Evolutionary conservation across 2,797 vertebrate genomes (phyloP).

Genomic region (Champsocephalus esox): DNA sequence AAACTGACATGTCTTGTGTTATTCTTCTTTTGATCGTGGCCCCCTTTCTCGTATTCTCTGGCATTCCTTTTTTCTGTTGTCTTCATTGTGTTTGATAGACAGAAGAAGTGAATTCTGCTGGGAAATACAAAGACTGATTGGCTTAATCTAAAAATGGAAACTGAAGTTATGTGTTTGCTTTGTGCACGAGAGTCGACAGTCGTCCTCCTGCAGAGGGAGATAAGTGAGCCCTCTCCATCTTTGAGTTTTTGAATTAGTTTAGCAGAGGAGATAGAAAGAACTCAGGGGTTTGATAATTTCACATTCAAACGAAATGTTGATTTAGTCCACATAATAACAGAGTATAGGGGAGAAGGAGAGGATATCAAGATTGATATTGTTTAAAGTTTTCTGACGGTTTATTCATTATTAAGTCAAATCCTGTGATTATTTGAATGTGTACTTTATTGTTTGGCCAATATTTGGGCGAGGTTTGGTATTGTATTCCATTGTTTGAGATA

Average conservation of each 20-base stretch:
- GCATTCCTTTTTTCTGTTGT: background rate
- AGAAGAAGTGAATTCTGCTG: conserved; percentile 14
- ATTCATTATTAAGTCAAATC: background rate
- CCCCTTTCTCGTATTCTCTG: background rate
- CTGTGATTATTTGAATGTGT: background rate
- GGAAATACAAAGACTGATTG: conserved; percentile 4
- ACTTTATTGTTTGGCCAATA: background rate
- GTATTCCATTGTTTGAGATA: background rate
- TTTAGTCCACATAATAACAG: background rate
- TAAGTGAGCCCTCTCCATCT: background rate
- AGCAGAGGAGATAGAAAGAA: background rate
- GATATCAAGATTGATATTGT: background rate
- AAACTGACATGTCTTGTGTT: conserved; percentile 33
- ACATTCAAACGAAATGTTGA: background rate
- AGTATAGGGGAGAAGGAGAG: background rate
- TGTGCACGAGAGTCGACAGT: conserved; percentile 1
- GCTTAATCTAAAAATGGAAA: conserved; percentile 33
- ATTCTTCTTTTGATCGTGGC: conserved; percentile 7
- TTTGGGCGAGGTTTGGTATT: background rate
- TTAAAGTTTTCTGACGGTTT: background rate
- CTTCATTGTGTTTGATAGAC: conserved; percentile 18
- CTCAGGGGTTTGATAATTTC: background rate
- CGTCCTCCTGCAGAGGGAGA: conserved; percentile 3
- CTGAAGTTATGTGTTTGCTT: conserved; percentile 4
- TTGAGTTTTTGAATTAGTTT: background rate